Evolutionary conservation across 2,113 vertebrate genomes (phyloP).

Genomic region (Etia nguti): DNA sequence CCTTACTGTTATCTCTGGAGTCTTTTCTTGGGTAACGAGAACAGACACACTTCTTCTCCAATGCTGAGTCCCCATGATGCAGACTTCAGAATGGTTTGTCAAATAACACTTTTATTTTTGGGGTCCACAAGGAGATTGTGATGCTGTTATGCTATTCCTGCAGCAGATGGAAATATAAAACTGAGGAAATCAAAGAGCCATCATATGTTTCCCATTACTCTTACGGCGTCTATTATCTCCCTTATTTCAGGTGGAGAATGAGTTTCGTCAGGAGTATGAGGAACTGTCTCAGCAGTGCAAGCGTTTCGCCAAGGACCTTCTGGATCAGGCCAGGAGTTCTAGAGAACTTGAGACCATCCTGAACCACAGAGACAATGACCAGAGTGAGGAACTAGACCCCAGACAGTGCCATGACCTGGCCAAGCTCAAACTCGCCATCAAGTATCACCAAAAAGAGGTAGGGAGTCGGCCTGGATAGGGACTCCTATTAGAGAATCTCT

Average conservation of each 20-base stretch:
- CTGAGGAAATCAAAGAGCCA: not conserved
- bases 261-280: conserved; percentile 98
- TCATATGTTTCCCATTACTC: not conserved
- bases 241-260: conserved; percentile 83
- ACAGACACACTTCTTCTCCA: not conserved
- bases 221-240: fast-evolving
- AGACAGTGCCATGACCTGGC: conserved; percentile 92
- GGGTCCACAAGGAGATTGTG: not conserved
- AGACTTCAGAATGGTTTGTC: not conserved
- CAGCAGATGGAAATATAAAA: not conserved
- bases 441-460: conserved; percentile 99
- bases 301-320: conserved; percentile 93
- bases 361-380: conserved; percentile 93
- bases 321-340: conserved; percentile 94
- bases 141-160: not conserved
- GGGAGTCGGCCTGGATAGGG: conserved; percentile 7
- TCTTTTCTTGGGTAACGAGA: not conserved
- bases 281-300: conserved; percentile 98
- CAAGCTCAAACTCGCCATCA: conserved; percentile 97
- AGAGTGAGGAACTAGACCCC: conserved; percentile 92
- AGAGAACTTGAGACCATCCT: conserved; percentile 94
- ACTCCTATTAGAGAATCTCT: not conserved
- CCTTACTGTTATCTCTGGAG: not conserved
- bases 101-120: not conserved
- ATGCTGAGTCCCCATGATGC: not conserved